Percentiles rank a stretch among this genome's conserved stretches.
These are phyloP conservation scores for Oxytorus armatus DNA, from an alignment of 2,888 invertebrate species.

Conservation along the genomic window DNA sequence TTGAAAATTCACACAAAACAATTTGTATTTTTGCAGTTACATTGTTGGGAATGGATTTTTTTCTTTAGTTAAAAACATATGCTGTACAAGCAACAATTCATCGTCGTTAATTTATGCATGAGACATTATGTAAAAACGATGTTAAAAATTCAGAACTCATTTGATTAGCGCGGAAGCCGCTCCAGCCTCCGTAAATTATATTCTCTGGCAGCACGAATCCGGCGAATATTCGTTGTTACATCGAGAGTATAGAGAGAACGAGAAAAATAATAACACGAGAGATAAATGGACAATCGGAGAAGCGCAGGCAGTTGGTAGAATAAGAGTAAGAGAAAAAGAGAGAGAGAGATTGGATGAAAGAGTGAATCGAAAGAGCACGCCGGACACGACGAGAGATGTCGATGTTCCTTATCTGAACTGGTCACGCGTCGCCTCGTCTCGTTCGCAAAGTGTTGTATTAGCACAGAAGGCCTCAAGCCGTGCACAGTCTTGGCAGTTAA, in stretches of 20 bases:
- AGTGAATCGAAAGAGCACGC: slow-evolving; percentile 22
- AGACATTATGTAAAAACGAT: too few relatives aligned
- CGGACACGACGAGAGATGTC: slow-evolving; percentile 60
- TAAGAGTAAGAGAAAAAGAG: not conserved
- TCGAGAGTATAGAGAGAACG: slow-evolving; percentile 2
- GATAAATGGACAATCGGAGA: slow-evolving; percentile 45
- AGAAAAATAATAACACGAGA: slow-evolving; percentile 47
- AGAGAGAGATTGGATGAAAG: slow-evolving; percentile 39
- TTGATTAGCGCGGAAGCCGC: too few relatives aligned
- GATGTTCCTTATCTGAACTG: slow-evolving; percentile 59
- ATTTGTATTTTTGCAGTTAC: too few relatives aligned
- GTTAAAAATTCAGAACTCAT: too few relatives aligned
- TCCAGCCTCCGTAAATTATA: too few relatives aligned
- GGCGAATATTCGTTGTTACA: slow-evolving; percentile 3
- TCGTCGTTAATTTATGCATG: too few relatives aligned
- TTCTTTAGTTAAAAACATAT: too few relatives aligned
- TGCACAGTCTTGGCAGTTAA: too few relatives aligned
- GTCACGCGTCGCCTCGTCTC: slow-evolving; percentile 53
- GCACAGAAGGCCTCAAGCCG: not conserved
- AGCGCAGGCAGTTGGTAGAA: slow-evolving; percentile 28
- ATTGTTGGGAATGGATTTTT: too few relatives aligned
- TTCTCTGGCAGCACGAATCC: not conserved
- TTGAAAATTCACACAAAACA: too few relatives aligned
- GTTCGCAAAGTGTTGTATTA: not conserved
- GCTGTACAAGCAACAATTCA: too few relatives aligned